Conservation (phyloP, 2,797 vertebrate genomes). For the Tinamus major region DNA sequence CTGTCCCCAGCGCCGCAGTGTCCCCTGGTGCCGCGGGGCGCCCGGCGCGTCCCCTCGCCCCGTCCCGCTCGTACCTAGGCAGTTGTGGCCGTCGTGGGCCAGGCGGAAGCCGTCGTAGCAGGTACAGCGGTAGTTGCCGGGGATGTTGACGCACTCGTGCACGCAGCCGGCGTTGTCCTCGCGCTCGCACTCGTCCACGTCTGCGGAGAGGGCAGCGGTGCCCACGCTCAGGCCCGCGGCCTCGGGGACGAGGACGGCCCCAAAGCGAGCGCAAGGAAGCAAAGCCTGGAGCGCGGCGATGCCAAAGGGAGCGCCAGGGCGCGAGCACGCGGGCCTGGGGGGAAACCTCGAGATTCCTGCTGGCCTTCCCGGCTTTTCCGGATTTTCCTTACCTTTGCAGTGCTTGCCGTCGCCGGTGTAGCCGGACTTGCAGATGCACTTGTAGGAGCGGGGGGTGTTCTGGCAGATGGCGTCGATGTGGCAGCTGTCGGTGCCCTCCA, state of each 20-base stretch:
- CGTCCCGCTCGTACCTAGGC: constrained; percentile 87
- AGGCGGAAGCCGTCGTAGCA: constrained; percentile 97
- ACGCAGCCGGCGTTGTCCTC: constrained; percentile 93
- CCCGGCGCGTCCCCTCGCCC: background rate
- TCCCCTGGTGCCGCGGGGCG: background rate
- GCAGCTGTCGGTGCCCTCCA: constrained; percentile 95
- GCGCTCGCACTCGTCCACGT: constrained; percentile 85
- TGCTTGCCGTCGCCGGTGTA: constrained; percentile 97
- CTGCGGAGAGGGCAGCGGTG: constrained; percentile 59
- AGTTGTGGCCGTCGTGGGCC: constrained; percentile 96
- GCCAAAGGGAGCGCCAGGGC: background rate
- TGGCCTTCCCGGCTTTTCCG: no score
- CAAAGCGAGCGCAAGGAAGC: no score
- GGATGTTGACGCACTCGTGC: constrained; percentile 96
- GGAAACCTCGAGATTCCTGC: no score
- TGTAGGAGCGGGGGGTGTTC: constrained; percentile 96
- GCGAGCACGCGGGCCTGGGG: background rate
- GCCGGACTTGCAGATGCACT: constrained; percentile 99
- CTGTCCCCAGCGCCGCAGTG: no score
- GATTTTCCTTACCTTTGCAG: constrained; percentile 90
- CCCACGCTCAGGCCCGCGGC: no score
- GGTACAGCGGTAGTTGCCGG: constrained; percentile 95
- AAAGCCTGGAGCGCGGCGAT: no score
- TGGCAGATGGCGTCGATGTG: constrained; percentile 99
- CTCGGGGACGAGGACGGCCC: no score